A percentile compares a stretch with the other conserved stretches of the same genome.
phyloP scores from a whole-genome alignment of 2,797 vertebrate genomes.

The Coccyzus lansbergi region DNA sequence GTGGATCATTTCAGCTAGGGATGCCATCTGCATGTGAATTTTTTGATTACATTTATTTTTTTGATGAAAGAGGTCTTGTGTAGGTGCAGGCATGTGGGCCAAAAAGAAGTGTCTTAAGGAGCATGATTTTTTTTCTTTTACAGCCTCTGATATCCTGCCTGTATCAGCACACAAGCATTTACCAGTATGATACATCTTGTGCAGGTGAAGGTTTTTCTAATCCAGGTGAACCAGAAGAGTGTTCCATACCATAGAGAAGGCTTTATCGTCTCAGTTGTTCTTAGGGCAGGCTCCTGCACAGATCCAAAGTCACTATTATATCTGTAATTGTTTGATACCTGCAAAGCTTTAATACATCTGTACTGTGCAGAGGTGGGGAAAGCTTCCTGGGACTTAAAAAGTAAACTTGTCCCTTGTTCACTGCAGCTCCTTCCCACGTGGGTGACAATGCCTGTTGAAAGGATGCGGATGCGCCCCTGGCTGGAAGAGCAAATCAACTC shows the following conservation, averaged over 20 bases:
- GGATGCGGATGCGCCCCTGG: constrained; percentile 99
- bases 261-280: neutral
- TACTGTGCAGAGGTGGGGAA: neutral
- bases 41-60: neutral
- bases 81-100: neutral
- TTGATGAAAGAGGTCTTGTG: neutral
- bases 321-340: neutral
- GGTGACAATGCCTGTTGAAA: constrained; percentile 93
- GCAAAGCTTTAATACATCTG: neutral
- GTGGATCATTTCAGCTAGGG: neutral
- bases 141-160: neutral
- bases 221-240: neutral
- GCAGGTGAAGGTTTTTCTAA: neutral
- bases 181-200: neutral
- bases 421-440: constrained; percentile 47
- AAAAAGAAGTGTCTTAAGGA: neutral
- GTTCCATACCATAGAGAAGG: neutral
- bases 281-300: neutral
- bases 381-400: neutral
- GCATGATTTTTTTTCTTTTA: neutral
- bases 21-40: neutral
- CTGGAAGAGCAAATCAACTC: constrained; percentile 97
- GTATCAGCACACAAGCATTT: neutral
- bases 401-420: constrained; percentile 10
- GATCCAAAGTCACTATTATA: neutral